Evolutionary conservation across 2,888 invertebrate species (phyloP).

Genomic region (Reticulitermes lucifugus): DNA sequence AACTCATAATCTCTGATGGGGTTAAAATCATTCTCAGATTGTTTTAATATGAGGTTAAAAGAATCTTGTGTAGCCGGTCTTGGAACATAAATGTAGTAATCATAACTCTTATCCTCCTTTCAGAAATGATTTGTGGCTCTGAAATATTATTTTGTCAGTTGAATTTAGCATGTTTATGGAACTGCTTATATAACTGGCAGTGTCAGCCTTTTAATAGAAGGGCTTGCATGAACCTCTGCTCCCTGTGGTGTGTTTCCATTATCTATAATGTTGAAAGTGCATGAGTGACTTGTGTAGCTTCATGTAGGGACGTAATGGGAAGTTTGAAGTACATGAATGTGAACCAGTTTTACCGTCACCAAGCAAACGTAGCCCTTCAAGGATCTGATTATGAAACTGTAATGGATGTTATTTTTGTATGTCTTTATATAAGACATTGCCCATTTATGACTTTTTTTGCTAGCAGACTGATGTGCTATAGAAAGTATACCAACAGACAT

Average conservation of each 20-base stretch:
- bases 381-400: no score
- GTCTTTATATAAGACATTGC: no score
- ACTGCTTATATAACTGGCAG: background rate
- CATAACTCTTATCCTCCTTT: background rate
- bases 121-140: background rate
- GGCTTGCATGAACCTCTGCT: background rate
- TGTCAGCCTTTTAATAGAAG: background rate
- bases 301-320: background rate
- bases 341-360: background rate
- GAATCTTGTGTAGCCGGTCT: no score
- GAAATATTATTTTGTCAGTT: background rate
- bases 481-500: no score
- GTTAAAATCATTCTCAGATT: background rate
- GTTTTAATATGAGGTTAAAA: background rate
- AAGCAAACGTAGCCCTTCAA: no score
- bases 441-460: no score
- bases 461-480: no score
- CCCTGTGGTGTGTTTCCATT: no score
- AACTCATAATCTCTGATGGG: no score
- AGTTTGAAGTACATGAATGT: background rate
- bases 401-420: no score
- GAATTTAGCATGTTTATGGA: background rate
- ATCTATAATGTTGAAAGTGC: background rate
- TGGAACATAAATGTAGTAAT: no score
- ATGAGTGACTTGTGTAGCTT: conserved; percentile 9